Conservation (phyloP, 2,888 invertebrate species). For the Mythimna vitellina region DNA sequence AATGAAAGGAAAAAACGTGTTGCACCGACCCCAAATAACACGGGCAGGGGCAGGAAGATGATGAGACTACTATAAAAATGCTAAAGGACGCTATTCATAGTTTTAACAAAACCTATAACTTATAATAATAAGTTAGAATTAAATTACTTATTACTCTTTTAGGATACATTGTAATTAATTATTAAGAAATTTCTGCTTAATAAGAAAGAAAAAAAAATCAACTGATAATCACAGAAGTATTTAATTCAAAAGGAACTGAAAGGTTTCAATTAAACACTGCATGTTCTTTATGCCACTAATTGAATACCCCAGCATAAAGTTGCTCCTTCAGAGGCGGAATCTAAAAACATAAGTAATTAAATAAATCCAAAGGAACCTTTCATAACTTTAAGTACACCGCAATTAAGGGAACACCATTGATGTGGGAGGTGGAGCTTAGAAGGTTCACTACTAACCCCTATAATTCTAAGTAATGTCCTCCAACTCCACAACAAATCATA, state of each 20-base stretch:
- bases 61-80: too few species aligned
- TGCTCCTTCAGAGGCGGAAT: slow-evolving; percentile 33
- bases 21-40: too few species aligned
- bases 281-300: slow-evolving; percentile 39
- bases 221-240: slow-evolving; percentile 5
- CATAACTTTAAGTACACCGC: slow-evolving; percentile 64
- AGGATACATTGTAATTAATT: too few species aligned
- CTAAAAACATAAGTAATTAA: slow-evolving; percentile 58
- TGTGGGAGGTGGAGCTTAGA: slow-evolving; percentile 13
- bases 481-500: too few species aligned
- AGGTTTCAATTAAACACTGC: slow-evolving; percentile 34
- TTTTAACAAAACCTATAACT: too few species aligned
- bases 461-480: too few species aligned
- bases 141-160: too few species aligned
- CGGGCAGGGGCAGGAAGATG: too few species aligned
- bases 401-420: slow-evolving; percentile 56
- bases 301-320: slow-evolving; percentile 32
- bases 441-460: slow-evolving; percentile 13
- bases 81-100: too few species aligned
- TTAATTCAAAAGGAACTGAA: slow-evolving; percentile 2
- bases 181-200: too few species aligned
- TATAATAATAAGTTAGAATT: too few species aligned
- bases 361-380: slow-evolving; percentile 52
- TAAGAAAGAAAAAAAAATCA: background rate
- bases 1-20: too few species aligned